Evolutionary conservation across 2,113 vertebrate species (phyloP), one percentile per base, ranked within the genome.

Genomic region (Callipepla californica): DNA sequence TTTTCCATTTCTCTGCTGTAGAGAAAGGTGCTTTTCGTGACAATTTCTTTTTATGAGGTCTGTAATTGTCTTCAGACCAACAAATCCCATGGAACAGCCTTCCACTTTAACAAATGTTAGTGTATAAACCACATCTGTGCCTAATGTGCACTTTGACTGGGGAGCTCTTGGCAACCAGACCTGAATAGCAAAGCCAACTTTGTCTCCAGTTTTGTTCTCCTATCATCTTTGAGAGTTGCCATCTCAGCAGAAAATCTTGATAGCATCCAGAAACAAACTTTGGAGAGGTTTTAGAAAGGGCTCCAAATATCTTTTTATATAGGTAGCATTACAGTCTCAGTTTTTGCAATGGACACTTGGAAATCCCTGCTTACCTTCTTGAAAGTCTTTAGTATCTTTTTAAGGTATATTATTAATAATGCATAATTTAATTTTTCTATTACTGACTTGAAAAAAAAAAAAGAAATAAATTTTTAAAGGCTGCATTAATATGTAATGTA

Each of bases 391-490:
- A 76, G 58, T 8, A 21, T 79, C 16, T 51, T 34, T 87, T 25
- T 55, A 74, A 77, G 51, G 38, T 66, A 59, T 16, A 73, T 77
- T 45, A 78, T 94, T 78, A 95, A 92, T 93, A 83, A 95, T 88
- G 21, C 5, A 78, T 72, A 26, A 68, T 48, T 89, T 90, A 89
- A 93, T 96, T 89, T 91, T 89, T 91, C 80, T 94, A 73, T 92
- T 91, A 80, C 68, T 80, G 81, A 68, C 62, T 85, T 94, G 32
- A 19, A 23, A 23, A 55, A 45, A 23, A 23, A 34, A 23, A 74
- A 87, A 62, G 65, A 70, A 80, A 92, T 91, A 78, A 91, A 94
- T 82, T 47, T 95, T 97, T 96, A 86, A 95, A 93, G 1, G 4
- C 42, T 67, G 25, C 42, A 80, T 94, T 93, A 76, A 69, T 20